These are phyloP conservation scores for Macropis europaea DNA, from an alignment of 2,888 invertebrate genomes.

Conservation along the genomic window DNA sequence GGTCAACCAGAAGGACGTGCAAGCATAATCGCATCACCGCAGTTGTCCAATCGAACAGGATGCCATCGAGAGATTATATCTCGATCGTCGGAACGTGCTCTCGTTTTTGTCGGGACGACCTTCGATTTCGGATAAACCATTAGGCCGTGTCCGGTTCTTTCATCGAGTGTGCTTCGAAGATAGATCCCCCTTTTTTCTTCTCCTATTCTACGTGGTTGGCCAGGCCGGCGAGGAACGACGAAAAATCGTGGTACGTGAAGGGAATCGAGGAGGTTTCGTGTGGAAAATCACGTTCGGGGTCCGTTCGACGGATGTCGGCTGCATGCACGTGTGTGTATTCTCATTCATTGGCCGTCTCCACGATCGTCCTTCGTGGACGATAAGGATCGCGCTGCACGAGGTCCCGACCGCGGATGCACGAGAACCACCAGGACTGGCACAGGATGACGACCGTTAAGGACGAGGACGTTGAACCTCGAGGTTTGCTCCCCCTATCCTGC, in stretches of 20 bases:
- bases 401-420: constrained; percentile 52
- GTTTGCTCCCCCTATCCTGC: background rate
- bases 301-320: constrained; percentile 12
- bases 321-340: constrained; percentile 20
- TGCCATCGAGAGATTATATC: background rate
- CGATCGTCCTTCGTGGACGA: constrained; percentile 55
- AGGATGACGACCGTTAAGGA: constrained; percentile 60
- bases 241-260: constrained; percentile 4
- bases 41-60: background rate
- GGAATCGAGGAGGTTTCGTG: background rate
- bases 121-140: constrained; percentile 46
- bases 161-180: constrained; percentile 22
- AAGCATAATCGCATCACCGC: too few relatives aligned
- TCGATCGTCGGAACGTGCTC: background rate
- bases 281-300: background rate
- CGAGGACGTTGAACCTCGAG: constrained; percentile 59
- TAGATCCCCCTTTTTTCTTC: background rate
- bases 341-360: constrained; percentile 44
- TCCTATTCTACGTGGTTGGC: background rate
- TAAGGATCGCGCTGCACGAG: constrained; percentile 50
- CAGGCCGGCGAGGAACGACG: constrained; percentile 8
- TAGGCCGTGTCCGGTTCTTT: constrained; percentile 28
- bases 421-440: constrained; percentile 47
- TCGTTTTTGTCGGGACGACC: constrained; percentile 16
- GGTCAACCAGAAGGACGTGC: too few relatives aligned